Evolutionary conservation across 2,888 invertebrate species (phyloP).

Genomic region (Odontocolon sp.): DNA sequence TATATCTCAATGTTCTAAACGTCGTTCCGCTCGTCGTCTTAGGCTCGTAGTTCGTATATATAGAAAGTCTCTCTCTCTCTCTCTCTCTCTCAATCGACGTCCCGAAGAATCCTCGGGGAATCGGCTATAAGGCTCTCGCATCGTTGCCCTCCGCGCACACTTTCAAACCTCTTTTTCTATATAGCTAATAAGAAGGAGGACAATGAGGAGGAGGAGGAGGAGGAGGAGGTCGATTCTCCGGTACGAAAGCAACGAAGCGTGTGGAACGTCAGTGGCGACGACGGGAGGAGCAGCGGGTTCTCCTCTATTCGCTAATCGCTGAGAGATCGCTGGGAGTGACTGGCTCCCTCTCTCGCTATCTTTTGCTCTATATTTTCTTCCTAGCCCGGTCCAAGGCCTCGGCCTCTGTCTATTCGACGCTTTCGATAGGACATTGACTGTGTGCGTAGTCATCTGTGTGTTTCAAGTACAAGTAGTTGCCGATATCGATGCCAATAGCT

Average conservation of each 20-base stretch:
- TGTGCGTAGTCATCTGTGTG: no score
- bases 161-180: not conserved
- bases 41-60: not conserved
- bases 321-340: conserved; percentile 14
- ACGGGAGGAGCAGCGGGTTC: not conserved
- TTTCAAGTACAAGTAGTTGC: no score
- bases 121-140: conserved; percentile 36
- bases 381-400: not conserved
- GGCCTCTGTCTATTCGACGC: no score
- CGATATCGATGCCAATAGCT: no score
- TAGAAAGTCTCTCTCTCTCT: no score
- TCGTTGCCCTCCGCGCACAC: conserved; percentile 28
- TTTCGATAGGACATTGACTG: no score
- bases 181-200: conserved; percentile 10
- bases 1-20: conserved; percentile 21
- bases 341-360: not conserved
- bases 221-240: conserved; percentile 30
- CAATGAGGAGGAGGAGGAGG: not conserved
- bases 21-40: conserved; percentile 20
- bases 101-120: conserved; percentile 40
- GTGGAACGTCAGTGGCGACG: conserved; percentile 4
- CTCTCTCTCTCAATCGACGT: conserved; percentile 31
- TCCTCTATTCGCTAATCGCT: conserved; percentile 28
- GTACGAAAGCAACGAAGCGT: conserved; percentile 15
- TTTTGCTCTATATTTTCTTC: not conserved